Conservation (phyloP, 2,888 invertebrate genomes). For the Plebejus anna region DNA sequence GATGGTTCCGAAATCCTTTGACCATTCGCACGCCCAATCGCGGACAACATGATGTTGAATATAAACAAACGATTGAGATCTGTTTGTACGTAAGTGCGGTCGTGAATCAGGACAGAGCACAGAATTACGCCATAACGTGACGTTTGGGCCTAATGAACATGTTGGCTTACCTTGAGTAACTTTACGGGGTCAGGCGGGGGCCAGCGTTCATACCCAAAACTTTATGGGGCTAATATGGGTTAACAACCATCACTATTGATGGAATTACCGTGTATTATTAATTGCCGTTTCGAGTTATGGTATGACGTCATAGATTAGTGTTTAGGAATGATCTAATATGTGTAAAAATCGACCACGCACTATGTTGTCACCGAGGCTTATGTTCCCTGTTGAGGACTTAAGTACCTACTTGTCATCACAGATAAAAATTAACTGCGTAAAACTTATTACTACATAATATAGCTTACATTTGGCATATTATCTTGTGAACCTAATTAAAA, state of each 20-base stretch:
- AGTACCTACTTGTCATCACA: background rate
- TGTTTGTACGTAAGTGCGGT: conserved; percentile 4
- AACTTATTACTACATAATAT: too few relatives aligned
- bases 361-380: background rate
- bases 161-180: conserved; percentile 41
- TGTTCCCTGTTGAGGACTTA: background rate
- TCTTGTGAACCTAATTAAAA: too few relatives aligned
- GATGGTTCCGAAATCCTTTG: background rate
- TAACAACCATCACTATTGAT: conserved; percentile 20
- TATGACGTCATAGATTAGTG: background rate
- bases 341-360: conserved; percentile 5
- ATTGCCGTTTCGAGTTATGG: background rate
- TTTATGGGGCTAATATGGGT: conserved; percentile 12
- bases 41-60: background rate
- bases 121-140: conserved; percentile 29
- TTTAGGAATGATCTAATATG: conserved; percentile 9
- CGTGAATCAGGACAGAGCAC: conserved; percentile 3
- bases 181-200: conserved; percentile 30
- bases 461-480: too few relatives aligned
- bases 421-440: too few relatives aligned
- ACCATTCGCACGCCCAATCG: background rate
- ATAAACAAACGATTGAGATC: background rate
- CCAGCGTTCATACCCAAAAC: conserved; percentile 16
- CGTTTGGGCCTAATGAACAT: conserved; percentile 30
- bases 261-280: conserved; percentile 10